phyloP scores from a whole-genome alignment of 2,888 invertebrate genomes.

The Dasysyrphus tricinctus region DNA sequence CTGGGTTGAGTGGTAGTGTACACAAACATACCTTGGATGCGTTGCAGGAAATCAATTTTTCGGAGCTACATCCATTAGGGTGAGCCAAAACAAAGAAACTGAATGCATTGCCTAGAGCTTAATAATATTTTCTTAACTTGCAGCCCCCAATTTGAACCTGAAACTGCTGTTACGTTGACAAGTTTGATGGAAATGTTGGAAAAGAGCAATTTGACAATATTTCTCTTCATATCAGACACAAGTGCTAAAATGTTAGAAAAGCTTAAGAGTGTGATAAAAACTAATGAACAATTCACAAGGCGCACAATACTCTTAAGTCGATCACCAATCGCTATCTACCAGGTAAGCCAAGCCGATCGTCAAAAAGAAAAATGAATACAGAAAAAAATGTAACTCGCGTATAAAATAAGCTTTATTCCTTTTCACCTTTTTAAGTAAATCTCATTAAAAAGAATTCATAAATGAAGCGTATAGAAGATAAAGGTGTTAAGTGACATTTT shows the following conservation, averaged over 20 bases:
- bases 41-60: slow-evolving; percentile 81
- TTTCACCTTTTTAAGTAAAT: too few relatives aligned
- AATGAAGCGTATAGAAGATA: too few relatives aligned
- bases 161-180: slow-evolving; percentile 80
- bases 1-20: slow-evolving; percentile 79
- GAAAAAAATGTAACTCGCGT: not conserved
- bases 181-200: slow-evolving; percentile 81
- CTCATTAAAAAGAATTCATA: too few relatives aligned
- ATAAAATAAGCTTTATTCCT: too few relatives aligned
- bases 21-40: slow-evolving; percentile 79
- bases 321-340: slow-evolving; percentile 82
- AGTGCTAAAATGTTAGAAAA: slow-evolving; percentile 81
- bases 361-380: not conserved
- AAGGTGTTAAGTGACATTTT: too few relatives aligned
- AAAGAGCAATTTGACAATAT: slow-evolving; percentile 80
- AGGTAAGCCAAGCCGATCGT: slow-evolving; percentile 75
- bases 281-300: slow-evolving; percentile 79
- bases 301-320: slow-evolving; percentile 81
- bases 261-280: slow-evolving; percentile 79
- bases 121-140: not conserved
- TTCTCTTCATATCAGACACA: slow-evolving; percentile 81
- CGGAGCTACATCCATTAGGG: slow-evolving; percentile 83
- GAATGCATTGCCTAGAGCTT: not conserved
- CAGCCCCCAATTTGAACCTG: slow-evolving; percentile 82
- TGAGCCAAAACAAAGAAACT: slow-evolving; percentile 64